Evolutionary conservation across 2,888 invertebrate genomes (phyloP).

Genomic region (Pyrrhia umbra): DNA sequence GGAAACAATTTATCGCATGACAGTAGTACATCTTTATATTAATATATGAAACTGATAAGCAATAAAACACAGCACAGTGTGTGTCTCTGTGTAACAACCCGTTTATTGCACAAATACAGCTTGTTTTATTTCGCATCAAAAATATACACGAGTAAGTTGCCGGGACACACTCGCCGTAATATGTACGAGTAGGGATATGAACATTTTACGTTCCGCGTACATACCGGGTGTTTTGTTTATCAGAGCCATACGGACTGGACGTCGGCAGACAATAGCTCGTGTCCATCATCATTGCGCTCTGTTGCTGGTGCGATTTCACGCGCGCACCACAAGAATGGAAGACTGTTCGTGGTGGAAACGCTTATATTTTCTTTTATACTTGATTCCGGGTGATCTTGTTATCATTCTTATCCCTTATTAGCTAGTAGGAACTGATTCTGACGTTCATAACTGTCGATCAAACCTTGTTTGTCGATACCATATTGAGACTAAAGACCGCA

Average conservation of each 20-base stretch:
- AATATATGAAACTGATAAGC: not conserved
- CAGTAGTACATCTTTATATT: not conserved
- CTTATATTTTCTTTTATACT: slow-evolving; percentile 11
- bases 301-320: not conserved
- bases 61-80: not conserved
- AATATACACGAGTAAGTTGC: too few species aligned
- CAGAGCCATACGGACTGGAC: slow-evolving; percentile 4
- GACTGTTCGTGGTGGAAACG: slow-evolving; percentile 2
- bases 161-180: not conserved
- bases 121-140: slow-evolving; percentile 24
- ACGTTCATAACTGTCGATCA: slow-evolving; percentile 22
- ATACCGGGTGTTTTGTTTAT: slow-evolving; percentile 8
- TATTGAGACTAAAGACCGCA: slow-evolving; percentile 16
- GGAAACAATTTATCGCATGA: not conserved
- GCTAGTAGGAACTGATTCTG: slow-evolving; percentile 23
- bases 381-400: slow-evolving; percentile 2
- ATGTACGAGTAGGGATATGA: slow-evolving; percentile 10
- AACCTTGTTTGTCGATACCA: slow-evolving; percentile 15
- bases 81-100: not conserved
- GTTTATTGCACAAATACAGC: slow-evolving; percentile 14
- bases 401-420: slow-evolving; percentile 35
- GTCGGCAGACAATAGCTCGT: slow-evolving; percentile 9
- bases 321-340: slow-evolving; percentile 1
- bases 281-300: slow-evolving; percentile 1
- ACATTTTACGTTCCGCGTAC: not conserved